Evolutionary conservation across 2,113 vertebrate species (phyloP).

Genomic region (Manacus vitellinus): DNA sequence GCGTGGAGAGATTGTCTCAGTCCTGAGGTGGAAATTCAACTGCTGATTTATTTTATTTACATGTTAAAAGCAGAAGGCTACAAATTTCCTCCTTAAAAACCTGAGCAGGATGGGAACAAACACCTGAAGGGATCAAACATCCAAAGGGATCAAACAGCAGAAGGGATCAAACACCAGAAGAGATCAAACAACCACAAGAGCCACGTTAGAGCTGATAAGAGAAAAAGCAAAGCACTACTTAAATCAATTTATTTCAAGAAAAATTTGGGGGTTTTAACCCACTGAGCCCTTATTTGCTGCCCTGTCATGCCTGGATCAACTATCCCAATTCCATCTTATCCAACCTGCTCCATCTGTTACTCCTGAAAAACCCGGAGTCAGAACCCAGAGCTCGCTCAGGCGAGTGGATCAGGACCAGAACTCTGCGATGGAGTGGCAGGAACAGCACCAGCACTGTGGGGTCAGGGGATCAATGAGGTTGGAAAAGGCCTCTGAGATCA

Average conservation of each 20-base stretch:
- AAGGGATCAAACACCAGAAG: background rate
- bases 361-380: background rate
- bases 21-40: background rate
- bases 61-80: background rate
- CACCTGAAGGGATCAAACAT: background rate
- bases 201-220: rapidly evolving
- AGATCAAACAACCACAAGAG: background rate
- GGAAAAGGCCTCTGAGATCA: background rate
- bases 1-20: background rate
- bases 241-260: background rate
- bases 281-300: background rate
- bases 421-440: rapidly evolving
- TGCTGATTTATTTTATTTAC: background rate
- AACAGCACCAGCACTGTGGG: background rate
- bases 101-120: background rate
- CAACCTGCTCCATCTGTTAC: too few relatives aligned
- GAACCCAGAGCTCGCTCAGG: background rate
- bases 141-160: background rate
- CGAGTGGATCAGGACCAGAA: background rate
- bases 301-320: background rate
- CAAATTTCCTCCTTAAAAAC: background rate
- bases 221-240: background rate
- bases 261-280: rapidly evolving
- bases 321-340: background rate
- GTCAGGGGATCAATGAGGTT: background rate